A percentile compares a stretch with the other conserved stretches of the same genome.
These are phyloP conservation scores for Cotesia congregata DNA, from an alignment of 2,888 invertebrate genomes.

Conservation along the genomic window DNA sequence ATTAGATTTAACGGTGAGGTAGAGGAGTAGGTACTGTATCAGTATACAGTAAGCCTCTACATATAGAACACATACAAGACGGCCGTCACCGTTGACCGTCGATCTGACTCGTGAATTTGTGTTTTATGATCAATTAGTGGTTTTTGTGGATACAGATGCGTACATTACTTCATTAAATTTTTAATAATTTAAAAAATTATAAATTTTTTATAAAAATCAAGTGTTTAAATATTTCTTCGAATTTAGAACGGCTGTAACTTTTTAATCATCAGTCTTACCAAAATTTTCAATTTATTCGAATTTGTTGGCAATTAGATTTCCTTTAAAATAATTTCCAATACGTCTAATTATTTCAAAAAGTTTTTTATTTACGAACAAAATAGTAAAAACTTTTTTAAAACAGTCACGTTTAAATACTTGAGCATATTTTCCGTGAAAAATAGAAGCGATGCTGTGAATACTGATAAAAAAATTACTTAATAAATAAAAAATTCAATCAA, in stretches of 20 bases:
- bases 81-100: slow-evolving; percentile 61
- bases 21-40: not conserved
- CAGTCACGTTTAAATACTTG: not conserved
- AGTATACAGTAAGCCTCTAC: too few relatives aligned
- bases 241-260: not conserved
- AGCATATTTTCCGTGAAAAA: not conserved
- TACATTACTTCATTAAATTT: not conserved
- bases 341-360: not conserved
- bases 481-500: not conserved
- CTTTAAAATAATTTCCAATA: not conserved
- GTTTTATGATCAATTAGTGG: slow-evolving; percentile 16
- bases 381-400: not conserved
- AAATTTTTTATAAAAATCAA: not conserved
- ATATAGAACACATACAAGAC: slow-evolving; percentile 26
- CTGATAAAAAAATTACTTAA: not conserved
- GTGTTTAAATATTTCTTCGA: not conserved
- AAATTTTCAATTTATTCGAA: not conserved
- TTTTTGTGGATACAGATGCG: not conserved
- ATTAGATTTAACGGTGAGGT: slow-evolving; percentile 3
- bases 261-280: not conserved
- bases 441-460: not conserved
- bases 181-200: not conserved
- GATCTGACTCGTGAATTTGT: slow-evolving; percentile 30
- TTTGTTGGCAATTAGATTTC: not conserved
- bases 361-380: not conserved